These are phyloP conservation scores for Helarctos malayanus DNA, from an alignment of 2,797 vertebrate genomes.

Conservation along the genomic window DNA sequence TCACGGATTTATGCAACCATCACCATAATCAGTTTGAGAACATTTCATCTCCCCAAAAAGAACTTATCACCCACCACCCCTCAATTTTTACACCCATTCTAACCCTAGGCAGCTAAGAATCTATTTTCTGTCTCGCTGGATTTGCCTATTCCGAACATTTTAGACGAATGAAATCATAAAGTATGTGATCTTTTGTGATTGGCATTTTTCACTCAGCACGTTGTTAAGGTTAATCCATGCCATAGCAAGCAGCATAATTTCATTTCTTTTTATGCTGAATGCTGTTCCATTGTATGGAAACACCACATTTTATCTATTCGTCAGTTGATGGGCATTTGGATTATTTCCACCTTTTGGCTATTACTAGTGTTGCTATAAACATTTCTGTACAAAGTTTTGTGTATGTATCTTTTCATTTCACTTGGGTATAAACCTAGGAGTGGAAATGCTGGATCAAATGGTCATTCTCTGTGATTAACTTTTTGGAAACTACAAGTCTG, in stretches of 20 bases:
- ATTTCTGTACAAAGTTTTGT: not conserved
- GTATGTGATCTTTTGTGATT: not conserved
- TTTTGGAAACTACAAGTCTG: not conserved
- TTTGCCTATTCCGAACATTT: not conserved
- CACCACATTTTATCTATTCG: not conserved
- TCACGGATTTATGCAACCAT: not conserved
- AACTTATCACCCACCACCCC: not conserved
- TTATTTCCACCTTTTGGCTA: not conserved
- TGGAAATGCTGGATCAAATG: not conserved
- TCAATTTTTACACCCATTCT: not conserved
- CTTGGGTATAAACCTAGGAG: not conserved
- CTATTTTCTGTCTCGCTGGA: not conserved
- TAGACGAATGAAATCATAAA: not conserved
- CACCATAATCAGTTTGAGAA: not conserved
- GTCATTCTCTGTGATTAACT: not conserved
- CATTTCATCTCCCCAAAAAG: not conserved
- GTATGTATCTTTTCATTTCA: not conserved
- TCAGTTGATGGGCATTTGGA: not conserved
- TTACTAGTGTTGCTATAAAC: not conserved
- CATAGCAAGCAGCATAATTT: not conserved
- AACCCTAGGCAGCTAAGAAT: not conserved
- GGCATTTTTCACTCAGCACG: not conserved
- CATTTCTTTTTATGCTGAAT: not conserved
- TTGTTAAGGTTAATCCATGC: not conserved
- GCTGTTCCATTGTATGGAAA: not conserved